phyloP scores from a whole-genome alignment of 2,797 vertebrate species.

The Phoxinus dragarum region DNA sequence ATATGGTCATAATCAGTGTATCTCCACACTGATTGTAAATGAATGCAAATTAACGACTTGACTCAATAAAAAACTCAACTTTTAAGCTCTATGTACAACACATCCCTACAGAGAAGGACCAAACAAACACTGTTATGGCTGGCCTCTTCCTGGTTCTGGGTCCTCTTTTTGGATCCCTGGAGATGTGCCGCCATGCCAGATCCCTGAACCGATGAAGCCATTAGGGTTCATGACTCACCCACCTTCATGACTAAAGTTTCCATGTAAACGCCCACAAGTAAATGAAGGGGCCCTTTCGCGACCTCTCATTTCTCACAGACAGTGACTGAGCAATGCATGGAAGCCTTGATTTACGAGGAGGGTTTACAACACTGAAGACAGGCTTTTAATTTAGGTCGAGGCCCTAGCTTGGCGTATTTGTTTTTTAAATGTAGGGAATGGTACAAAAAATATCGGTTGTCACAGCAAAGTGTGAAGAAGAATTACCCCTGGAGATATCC shows the following conservation, averaged over 20 bases:
- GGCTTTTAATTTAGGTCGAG: conserved; percentile 69
- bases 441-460: conserved; percentile 49
- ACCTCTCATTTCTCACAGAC: conserved; percentile 57
- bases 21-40: not conserved
- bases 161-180: conserved; percentile 50
- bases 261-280: conserved; percentile 53
- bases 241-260: conserved; percentile 57
- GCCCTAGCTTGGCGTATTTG: conserved; percentile 69
- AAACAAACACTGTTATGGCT: conserved; percentile 23
- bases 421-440: conserved; percentile 68
- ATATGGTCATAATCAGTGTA: not conserved
- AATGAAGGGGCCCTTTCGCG: conserved; percentile 46
- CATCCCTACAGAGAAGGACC: conserved; percentile 1
- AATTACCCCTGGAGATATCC: conserved; percentile 23
- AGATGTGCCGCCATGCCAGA: conserved; percentile 52
- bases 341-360: conserved; percentile 50
- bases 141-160: conserved; percentile 38
- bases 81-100: not conserved
- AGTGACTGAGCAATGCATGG: conserved; percentile 49
- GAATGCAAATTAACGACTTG: not conserved
- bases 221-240: conserved; percentile 61
- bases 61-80: not conserved
- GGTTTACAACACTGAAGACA: conserved; percentile 53
- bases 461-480: conserved; percentile 40
- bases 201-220: conserved; percentile 54